A percentile compares a stretch with the other conserved stretches of the same genome.
Evolutionary conservation across 2,113 vertebrate genomes (phyloP).

Genomic region (Scatophagus argus): DNA sequence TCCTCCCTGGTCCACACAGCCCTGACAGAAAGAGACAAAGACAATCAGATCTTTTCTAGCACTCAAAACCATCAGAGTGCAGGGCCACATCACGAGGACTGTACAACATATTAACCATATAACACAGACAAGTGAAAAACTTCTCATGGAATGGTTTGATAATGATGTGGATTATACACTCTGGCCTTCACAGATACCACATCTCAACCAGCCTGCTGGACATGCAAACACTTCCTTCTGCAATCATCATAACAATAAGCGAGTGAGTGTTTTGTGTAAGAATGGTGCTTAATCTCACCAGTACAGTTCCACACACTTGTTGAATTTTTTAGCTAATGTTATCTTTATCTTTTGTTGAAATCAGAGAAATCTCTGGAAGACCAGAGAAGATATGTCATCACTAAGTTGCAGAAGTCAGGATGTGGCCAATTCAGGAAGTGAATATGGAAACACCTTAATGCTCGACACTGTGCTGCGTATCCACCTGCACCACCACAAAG

Average conservation of each 20-base stretch:
- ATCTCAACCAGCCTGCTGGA: not conserved
- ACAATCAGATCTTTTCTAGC: not conserved
- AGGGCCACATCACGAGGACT: not conserved
- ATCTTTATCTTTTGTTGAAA: not conserved
- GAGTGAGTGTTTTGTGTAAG: not conserved
- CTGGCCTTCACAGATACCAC: not conserved
- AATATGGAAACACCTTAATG: not conserved
- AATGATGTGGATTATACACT: not conserved
- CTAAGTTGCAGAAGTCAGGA: not conserved
- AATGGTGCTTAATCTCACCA: not conserved
- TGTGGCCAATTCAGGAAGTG: not conserved
- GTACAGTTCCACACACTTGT: not conserved
- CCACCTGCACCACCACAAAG: not conserved
- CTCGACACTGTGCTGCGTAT: not conserved
- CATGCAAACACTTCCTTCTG: not conserved
- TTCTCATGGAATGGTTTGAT: not conserved
- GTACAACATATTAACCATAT: not conserved
- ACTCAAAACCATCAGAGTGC: not conserved
- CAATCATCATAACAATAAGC: not conserved
- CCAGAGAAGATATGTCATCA: not conserved
- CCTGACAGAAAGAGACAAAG: conserved; percentile 41
- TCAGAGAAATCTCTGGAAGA: not conserved
- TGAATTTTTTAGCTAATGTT: too few species aligned
- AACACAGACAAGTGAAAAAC: not conserved
- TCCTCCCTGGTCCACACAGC: conserved; percentile 55